Conservation (phyloP, 2,113 vertebrate species). For the Hemiprocne comata region DNA sequence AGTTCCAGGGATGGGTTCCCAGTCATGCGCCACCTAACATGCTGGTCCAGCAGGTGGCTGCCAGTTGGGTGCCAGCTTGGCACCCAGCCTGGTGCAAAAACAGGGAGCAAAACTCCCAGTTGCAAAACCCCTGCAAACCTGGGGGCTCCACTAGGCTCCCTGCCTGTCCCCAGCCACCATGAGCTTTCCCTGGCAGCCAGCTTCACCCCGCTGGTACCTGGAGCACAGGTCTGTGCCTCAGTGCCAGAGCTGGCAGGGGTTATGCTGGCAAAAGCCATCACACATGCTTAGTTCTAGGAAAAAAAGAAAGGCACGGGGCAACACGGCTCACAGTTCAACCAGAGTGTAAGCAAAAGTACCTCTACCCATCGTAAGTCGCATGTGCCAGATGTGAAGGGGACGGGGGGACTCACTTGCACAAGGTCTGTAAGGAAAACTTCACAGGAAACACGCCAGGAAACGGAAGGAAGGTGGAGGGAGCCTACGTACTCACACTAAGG, state of each 20-base stretch:
- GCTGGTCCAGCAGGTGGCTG: not conserved
- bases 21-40: not conserved
- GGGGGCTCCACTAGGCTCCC: not conserved
- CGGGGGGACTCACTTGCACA: not conserved
- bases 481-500: accelerated
- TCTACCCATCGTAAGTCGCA: not conserved
- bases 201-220: not conserved
- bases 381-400: not conserved
- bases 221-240: not conserved
- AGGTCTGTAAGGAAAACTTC: not conserved
- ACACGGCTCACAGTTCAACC: not conserved
- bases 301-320: not conserved
- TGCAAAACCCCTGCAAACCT: not conserved
- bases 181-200: not conserved
- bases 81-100: not conserved
- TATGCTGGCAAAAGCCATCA: not conserved
- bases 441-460: not conserved
- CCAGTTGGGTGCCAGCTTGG: not conserved
- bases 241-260: not conserved
- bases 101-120: not conserved
- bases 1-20: not conserved
- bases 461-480: not conserved
- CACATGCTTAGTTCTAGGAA: not conserved
- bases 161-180: not conserved
- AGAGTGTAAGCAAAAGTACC: not conserved